phyloP scores from a whole-genome alignment of 2,113 vertebrate genomes.

The Psophia crepitans region DNA sequence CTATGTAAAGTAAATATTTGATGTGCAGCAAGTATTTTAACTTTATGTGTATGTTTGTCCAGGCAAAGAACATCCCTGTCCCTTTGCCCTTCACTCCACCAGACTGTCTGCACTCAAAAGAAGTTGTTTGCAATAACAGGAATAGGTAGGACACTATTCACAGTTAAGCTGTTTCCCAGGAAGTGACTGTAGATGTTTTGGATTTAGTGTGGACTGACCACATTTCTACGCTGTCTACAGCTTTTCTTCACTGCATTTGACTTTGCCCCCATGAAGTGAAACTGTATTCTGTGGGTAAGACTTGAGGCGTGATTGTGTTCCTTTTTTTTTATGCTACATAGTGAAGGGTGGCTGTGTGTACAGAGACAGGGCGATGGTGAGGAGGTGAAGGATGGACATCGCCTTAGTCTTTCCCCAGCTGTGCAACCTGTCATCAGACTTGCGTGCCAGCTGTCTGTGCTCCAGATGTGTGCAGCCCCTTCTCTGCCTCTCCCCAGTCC shows the following conservation, averaged over 20 bases:
- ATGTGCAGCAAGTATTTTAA: background rate
- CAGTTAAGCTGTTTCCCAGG: background rate
- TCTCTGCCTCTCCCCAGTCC: background rate
- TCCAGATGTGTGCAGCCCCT: background rate
- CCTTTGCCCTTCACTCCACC: background rate
- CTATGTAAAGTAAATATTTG: background rate
- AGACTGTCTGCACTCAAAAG: background rate
- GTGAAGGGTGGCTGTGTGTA: background rate
- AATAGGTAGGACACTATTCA: background rate
- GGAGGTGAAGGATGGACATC: background rate
- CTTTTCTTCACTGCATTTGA: accelerated
- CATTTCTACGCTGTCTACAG: background rate
- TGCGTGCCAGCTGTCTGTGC: accelerated
- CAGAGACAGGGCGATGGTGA: background rate
- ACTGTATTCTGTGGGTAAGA: background rate
- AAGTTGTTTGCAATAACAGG: background rate
- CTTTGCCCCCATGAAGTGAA: background rate
- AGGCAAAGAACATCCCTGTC: background rate
- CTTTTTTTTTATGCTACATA: background rate
- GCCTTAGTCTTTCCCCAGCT: background rate
- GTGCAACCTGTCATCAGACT: background rate
- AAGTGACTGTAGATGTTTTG: background rate
- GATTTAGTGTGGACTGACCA: background rate
- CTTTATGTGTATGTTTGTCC: background rate
- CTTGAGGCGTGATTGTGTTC: accelerated